Evolutionary conservation across 2,888 invertebrate genomes (phyloP).

Genomic region (Steinernema hermaphroditum): DNA sequence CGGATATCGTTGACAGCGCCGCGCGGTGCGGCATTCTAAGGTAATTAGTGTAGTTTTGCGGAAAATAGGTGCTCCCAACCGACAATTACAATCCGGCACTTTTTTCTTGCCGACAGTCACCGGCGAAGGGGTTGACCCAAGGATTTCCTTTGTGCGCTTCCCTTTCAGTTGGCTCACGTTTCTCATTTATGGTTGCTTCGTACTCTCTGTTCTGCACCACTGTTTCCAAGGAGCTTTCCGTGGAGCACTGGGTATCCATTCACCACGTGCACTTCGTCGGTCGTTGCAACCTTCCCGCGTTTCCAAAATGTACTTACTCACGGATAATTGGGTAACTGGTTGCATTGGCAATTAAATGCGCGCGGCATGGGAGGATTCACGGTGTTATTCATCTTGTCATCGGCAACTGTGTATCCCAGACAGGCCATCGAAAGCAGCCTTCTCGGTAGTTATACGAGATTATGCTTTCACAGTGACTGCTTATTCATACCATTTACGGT

Average conservation of each 20-base stretch:
- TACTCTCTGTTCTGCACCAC: no score
- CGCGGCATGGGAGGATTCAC: background rate
- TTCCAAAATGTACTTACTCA: background rate
- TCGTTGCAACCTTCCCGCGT: background rate
- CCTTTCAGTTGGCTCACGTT: no score
- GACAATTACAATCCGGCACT: background rate
- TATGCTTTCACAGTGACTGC: no score
- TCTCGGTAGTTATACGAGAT: background rate
- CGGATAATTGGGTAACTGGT: slow-evolving; percentile 9
- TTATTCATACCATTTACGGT: background rate
- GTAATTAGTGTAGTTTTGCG: slow-evolving; percentile 29
- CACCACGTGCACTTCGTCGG: no score
- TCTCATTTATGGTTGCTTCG: no score
- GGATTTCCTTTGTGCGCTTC: no score
- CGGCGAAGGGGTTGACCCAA: no score
- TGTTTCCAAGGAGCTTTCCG: no score
- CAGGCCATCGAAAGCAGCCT: background rate
- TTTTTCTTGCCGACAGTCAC: slow-evolving; percentile 24
- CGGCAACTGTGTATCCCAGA: background rate
- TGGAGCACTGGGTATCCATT: no score
- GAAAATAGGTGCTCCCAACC: slow-evolving; percentile 26
- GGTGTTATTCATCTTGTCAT: background rate
- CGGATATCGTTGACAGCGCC: slow-evolving; percentile 6
- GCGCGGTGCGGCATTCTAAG: background rate
- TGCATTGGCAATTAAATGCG: background rate